A percentile compares a stretch with the other conserved stretches of the same genome.
Evolutionary conservation across 1,140 invertebrate species (phyloP).

Genomic region (Monomorium pharaonis): DNA sequence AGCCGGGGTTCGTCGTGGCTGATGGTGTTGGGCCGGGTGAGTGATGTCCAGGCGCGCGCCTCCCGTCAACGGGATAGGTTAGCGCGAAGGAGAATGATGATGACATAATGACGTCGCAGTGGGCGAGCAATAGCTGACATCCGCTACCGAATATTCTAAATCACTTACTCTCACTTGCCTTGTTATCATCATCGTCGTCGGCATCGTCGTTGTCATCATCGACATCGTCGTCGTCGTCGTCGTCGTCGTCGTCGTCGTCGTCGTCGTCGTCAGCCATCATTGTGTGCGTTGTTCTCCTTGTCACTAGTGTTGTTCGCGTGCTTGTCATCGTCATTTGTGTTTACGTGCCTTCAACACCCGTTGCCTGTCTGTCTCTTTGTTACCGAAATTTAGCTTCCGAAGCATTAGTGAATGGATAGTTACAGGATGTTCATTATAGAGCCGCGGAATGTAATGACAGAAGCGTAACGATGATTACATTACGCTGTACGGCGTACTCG

Average conservation of each 20-base stretch:
- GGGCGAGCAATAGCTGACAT: constrained; percentile 85
- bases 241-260: background rate
- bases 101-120: constrained; percentile 85
- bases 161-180: constrained; percentile 77
- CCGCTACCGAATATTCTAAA: constrained; percentile 85
- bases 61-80: constrained; percentile 81
- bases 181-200: constrained; percentile 28
- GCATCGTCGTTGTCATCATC: background rate
- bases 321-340: constrained; percentile 81
- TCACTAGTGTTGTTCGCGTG: constrained; percentile 69
- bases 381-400: constrained; percentile 52
- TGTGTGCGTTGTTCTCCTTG: constrained; percentile 61
- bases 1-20: constrained; percentile 72
- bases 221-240: background rate
- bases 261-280: background rate
- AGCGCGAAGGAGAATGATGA: constrained; percentile 84
- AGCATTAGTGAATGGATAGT: constrained; percentile 52
- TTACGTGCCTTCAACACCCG: constrained; percentile 72
- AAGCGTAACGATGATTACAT: constrained; percentile 44
- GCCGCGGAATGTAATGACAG: constrained; percentile 50
- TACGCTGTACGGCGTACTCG: background rate
- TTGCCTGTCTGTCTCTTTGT: constrained; percentile 56
- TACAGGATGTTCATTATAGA: constrained; percentile 56
- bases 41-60: constrained; percentile 82
- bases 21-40: constrained; percentile 78